Percentiles rank a stretch among this genome's conserved stretches.
Evolutionary conservation across 2,888 invertebrate genomes (phyloP).

Genomic region (Pharmacophagus antenor): DNA sequence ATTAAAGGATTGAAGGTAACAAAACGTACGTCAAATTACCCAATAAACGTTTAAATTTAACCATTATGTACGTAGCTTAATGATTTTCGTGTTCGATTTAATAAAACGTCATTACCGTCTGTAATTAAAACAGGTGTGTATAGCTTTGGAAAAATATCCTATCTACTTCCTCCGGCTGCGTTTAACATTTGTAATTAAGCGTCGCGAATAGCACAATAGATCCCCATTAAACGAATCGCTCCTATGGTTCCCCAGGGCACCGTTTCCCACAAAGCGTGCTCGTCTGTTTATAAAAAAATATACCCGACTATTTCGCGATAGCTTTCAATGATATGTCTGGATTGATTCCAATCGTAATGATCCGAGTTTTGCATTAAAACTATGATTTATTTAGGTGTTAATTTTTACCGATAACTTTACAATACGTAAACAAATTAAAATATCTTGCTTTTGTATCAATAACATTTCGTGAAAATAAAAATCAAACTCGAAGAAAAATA

Average conservation of each 20-base stretch:
- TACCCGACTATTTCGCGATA: constrained; percentile 42
- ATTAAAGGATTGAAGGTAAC: constrained; percentile 7
- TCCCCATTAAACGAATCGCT: constrained; percentile 60
- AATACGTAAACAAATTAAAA: too few species aligned
- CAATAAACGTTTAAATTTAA: constrained; percentile 24
- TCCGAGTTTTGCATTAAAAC: not conserved
- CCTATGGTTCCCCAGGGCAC: constrained; percentile 52
- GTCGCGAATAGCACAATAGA: constrained; percentile 53
- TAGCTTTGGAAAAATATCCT: constrained; percentile 34
- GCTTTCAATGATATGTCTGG: constrained; percentile 42
- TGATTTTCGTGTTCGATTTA: constrained; percentile 21
- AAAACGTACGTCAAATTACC: constrained; percentile 26
- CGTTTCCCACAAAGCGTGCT: constrained; percentile 48
- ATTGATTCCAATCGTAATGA: constrained; percentile 9
- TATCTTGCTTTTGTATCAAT: too few species aligned
- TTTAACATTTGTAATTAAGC: constrained; percentile 44
- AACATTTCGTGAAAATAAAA: too few species aligned
- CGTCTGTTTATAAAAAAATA: constrained; percentile 52
- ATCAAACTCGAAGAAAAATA: too few species aligned
- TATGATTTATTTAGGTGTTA: not conserved
- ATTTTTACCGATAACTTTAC: not conserved
- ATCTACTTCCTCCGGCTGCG: constrained; percentile 33
- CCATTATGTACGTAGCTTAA: constrained; percentile 16
- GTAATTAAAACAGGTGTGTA: constrained; percentile 30
- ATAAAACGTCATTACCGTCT: constrained; percentile 16